These are phyloP conservation scores for Coccyzus lansbergi DNA, from an alignment of 2,797 vertebrate genomes.

Conservation along the genomic window DNA sequence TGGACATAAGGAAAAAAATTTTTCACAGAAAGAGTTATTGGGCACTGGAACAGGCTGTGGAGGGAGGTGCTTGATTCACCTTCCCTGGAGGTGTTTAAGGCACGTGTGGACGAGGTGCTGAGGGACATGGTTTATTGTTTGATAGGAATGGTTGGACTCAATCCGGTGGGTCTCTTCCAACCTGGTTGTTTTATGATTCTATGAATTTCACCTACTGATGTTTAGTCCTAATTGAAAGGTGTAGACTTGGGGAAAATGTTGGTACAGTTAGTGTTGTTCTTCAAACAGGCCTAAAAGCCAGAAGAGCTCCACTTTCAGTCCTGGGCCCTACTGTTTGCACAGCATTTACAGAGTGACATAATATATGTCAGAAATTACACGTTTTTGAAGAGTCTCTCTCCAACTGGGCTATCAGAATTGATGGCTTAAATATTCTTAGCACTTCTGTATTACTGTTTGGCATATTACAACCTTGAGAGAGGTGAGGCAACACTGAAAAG, in stretches of 20 bases:
- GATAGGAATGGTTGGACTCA: too few species aligned
- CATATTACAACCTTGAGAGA: background rate
- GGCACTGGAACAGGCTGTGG: too few species aligned
- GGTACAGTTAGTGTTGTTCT: background rate
- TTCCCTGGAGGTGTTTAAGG: too few species aligned
- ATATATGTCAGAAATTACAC: background rate
- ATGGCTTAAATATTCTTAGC: background rate
- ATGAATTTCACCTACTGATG: background rate
- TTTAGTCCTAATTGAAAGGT: background rate
- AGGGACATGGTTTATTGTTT: too few species aligned
- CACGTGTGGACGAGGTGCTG: too few species aligned
- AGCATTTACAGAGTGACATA: background rate
- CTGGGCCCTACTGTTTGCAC: background rate
- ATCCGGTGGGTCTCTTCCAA: too few species aligned
- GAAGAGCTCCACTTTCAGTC: background rate
- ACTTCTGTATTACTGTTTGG: background rate
- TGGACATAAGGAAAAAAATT: too few species aligned
- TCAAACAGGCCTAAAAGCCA: background rate
- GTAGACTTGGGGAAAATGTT: background rate
- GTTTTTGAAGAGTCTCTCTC: background rate
- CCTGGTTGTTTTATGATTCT: too few species aligned
- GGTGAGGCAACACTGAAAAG: background rate
- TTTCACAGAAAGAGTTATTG: too few species aligned
- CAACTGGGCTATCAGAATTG: background rate
- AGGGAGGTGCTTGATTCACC: too few species aligned